Conservation (phyloP, 2,113 vertebrate species). For the Osmerus eperlanus region DNA sequence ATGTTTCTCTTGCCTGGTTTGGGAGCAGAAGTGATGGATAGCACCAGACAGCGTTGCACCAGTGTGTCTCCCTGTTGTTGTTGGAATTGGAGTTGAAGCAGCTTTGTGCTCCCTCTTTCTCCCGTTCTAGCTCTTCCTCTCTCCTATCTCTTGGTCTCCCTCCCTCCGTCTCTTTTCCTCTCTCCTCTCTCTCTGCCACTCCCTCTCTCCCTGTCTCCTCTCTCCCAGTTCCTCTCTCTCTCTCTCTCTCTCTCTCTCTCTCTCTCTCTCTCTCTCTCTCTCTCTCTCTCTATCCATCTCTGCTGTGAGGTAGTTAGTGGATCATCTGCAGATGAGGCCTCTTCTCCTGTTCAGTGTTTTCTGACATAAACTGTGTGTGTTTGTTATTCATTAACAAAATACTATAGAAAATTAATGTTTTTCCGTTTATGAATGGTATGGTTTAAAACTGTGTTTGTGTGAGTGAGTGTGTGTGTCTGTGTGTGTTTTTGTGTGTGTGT, state of each 20-base stretch:
- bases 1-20: no score
- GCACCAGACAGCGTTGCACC: conserved; percentile 9
- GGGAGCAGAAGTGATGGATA: conserved; percentile 28
- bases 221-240: background rate
- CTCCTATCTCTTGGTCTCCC: background rate
- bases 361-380: no score
- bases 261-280: background rate
- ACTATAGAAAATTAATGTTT: no score
- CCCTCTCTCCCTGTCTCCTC: background rate
- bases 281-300: background rate
- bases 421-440: no score
- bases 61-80: conserved; percentile 7
- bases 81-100: conserved; percentile 20
- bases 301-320: no score
- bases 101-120: conserved; percentile 11
- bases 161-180: background rate
- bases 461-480: no score
- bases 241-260: background rate
- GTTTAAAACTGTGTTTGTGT: no score
- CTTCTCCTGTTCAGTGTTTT: no score
- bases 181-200: no score
- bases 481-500: no score
- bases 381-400: no score
- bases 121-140: background rate
- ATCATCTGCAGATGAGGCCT: no score